Base-by-base conservation (phyloP, 2,113 vertebrate species). In the Bufo bufo region DNA sequence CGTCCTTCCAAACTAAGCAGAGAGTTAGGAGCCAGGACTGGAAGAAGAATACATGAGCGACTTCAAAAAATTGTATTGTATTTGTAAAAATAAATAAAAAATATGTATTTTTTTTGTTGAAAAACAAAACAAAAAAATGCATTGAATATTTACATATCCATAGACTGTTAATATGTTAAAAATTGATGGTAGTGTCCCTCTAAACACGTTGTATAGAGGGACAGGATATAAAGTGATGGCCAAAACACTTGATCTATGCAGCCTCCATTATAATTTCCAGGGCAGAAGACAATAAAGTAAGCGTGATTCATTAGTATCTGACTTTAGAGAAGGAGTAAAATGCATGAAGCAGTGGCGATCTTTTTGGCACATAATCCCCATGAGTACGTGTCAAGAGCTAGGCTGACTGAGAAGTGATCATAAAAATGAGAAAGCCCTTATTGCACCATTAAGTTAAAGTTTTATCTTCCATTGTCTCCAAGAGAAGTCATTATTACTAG, bases 371-470 rank as follows among this genome's bases (percentile, higher is more conserved):
- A 85, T 87, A 79, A 87, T 80, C 61, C 85, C 85, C 75, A 52
- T 78, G 85, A 78, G 85, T 86, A 79, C 47, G 58, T 66, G 85
- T 78, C 77, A 72, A 71, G 79, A 87, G 63, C 85, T 80, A 71
- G 63, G 77, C 85, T 87, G 85, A 33, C 85, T 87, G 63, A 80
- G 85, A 80, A 80, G 85, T 80, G 85, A 87, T 87, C 85, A 87
- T 79, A 87, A 87, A 79, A 87, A 87, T 87, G 77, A 80, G 77
- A 80, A 87, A 65, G 77, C 77, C 85, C 85, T 87, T 87, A 81
- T 87, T 87, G 71, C 87, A 88, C 87, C 87, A 88, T 88, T 88
- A 84, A 83, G 87, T 88, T 88, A 77, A 80, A 75, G 71, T 83
- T 88, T 84, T 77, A 88, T 83, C 87, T 77, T 83, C 87, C 71